A percentile compares a stretch with the other conserved stretches of the same genome.
Evolutionary conservation across 23 tunicate genomes (phyloP).

Genomic region (Trididemnum clinides): DNA sequence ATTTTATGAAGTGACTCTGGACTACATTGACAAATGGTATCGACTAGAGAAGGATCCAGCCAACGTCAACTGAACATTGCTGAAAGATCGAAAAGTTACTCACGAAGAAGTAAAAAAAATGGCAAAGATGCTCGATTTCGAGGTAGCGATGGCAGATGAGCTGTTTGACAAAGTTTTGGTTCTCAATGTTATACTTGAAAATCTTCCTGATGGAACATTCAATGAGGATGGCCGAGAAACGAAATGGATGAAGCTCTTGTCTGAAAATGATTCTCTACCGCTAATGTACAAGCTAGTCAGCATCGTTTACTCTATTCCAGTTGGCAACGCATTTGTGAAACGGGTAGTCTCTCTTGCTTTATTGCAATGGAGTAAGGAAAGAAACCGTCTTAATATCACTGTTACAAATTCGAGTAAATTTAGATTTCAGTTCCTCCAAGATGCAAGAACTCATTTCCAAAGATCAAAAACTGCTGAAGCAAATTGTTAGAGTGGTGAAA

Average conservation of each 20-base stretch:
- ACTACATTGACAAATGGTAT: no score
- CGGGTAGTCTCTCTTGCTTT: neutral
- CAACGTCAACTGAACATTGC: constrained; percentile 34
- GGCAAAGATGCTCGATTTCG: constrained; percentile 24
- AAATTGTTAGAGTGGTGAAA: neutral
- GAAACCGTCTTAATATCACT: neutral
- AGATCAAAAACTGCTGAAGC: neutral
- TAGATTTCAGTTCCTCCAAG: no score
- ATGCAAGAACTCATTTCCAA: no score
- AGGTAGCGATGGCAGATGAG: no score
- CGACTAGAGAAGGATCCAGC: constrained; percentile 32
- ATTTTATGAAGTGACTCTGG: no score
- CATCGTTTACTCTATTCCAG: neutral
- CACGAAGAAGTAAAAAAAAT: constrained; percentile 14
- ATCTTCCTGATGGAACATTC: no score
- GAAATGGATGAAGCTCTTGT: no score
- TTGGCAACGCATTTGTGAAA: neutral
- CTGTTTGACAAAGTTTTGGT: no score
- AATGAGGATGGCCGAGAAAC: neutral
- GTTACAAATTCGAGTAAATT: no score
- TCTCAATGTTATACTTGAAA: no score
- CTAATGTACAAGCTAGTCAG: constrained; percentile 33
- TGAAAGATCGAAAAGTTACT: neutral
- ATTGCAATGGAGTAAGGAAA: neutral
- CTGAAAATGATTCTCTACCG: no score